Conservation (phyloP, 2,888 invertebrate genomes). For the Thecophora atra region DNA sequence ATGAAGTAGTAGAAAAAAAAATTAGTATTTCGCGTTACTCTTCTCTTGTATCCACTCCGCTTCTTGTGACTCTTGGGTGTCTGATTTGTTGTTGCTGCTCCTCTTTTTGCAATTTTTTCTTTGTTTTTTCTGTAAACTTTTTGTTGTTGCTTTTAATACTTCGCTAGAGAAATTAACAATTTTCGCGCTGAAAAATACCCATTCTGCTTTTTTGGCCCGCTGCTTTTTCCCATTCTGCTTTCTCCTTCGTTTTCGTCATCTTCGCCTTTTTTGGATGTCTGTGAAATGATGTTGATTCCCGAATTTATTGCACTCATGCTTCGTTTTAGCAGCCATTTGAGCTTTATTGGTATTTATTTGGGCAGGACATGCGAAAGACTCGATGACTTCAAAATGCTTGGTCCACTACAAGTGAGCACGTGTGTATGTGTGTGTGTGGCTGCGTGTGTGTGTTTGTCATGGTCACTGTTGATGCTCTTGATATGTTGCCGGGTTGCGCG, state of each 20-base stretch:
- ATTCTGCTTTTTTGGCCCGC: neutral
- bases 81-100: neutral
- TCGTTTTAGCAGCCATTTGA: conserved; percentile 35
- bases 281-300: conserved; percentile 46
- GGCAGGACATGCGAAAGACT: conserved; percentile 18
- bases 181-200: conserved; percentile 29
- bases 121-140: neutral
- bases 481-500: neutral
- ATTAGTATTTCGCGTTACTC: conserved; percentile 3
- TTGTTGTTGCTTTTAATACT: conserved; percentile 3
- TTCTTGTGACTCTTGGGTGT: neutral
- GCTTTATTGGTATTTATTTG: conserved; percentile 32
- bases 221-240: neutral
- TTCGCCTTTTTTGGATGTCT: conserved; percentile 46
- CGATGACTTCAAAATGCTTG: conserved; percentile 20
- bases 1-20: conserved; percentile 6
- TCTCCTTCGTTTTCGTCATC: conserved; percentile 29
- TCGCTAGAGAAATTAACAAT: conserved; percentile 33
- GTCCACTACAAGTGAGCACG: conserved; percentile 22
- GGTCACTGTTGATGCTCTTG: neutral
- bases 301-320: conserved; percentile 45
- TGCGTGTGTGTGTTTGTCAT: too few relatives aligned
- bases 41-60: neutral
- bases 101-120: neutral
- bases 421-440: neutral